Percentiles rank a stretch among this genome's conserved stretches.
Evolutionary conservation across 2,797 vertebrate species (phyloP).

Genomic region (Octomys mimax): DNA sequence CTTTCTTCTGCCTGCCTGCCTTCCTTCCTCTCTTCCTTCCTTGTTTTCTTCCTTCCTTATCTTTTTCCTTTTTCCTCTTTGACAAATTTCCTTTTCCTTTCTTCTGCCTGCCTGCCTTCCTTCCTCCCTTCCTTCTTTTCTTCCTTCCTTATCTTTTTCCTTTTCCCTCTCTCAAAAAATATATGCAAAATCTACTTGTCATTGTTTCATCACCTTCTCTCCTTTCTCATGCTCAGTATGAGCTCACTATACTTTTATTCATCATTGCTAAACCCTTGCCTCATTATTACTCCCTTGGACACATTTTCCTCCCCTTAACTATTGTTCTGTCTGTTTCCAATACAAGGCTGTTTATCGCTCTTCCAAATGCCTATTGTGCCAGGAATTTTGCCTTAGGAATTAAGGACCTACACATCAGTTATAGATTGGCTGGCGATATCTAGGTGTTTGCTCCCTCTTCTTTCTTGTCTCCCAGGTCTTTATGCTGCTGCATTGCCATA

Average conservation of each 20-base stretch:
- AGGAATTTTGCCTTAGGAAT: constrained; percentile 6
- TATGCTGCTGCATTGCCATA: neutral
- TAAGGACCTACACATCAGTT: constrained; percentile 7
- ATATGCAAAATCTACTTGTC: neutral
- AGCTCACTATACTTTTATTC: neutral
- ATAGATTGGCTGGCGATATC: constrained; percentile 10
- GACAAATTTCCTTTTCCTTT: neutral
- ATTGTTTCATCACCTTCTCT: neutral
- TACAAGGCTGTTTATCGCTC: neutral
- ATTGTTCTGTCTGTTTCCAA: neutral
- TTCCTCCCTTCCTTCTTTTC: too few relatives aligned
- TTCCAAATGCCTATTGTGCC: neutral
- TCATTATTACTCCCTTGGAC: neutral
- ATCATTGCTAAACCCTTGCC: neutral
- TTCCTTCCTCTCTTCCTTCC: neutral
- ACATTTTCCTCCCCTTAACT: neutral
- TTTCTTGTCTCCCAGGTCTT: neutral
- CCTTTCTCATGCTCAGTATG: neutral
- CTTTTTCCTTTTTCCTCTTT: neutral
- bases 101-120: too few relatives aligned
- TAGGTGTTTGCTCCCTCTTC: neutral
- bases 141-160: too few relatives aligned
- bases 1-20: too few relatives aligned
- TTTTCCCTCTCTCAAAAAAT: neutral
- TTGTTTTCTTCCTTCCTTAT: too few relatives aligned